A percentile compares a stretch with the other conserved stretches of the same genome.
Evolutionary conservation across 2,113 vertebrate genomes (phyloP).

Genomic region (Genyomyrus donnyi): DNA sequence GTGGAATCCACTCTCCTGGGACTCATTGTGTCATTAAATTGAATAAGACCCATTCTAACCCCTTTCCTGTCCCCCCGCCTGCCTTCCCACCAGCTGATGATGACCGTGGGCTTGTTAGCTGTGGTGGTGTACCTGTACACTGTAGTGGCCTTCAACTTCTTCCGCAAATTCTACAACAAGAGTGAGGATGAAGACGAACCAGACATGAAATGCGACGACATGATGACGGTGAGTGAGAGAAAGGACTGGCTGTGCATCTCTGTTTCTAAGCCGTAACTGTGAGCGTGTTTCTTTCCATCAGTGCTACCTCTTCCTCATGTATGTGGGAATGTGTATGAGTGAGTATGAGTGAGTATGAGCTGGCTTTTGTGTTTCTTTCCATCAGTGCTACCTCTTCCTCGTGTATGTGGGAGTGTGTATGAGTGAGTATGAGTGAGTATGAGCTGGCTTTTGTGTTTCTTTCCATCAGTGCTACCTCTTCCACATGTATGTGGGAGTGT

Average conservation of each 20-base stretch:
- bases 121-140: conserved; percentile 91
- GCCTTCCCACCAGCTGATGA: conserved; percentile 65
- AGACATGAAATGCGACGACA: conserved; percentile 91
- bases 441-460: conserved; percentile 87
- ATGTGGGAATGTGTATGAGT: conserved; percentile 79
- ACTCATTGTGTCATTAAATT: background rate
- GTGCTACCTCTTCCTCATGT: conserved; percentile 77
- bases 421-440: conserved; percentile 84
- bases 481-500: conserved; percentile 41
- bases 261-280: background rate
- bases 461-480: conserved; percentile 91
- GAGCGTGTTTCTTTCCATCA: conserved; percentile 31
- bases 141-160: conserved; percentile 89
- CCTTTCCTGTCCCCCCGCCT: background rate
- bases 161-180: conserved; percentile 95
- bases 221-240: conserved; percentile 77
- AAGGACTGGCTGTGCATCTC: background rate
- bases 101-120: conserved; percentile 81
- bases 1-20: background rate
- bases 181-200: conserved; percentile 86
- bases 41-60: background rate
- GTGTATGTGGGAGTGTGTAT: conserved; percentile 90
- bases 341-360: conserved; percentile 87
- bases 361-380: conserved; percentile 84
- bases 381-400: conserved; percentile 92